Conservation (phyloP, 2,113 vertebrate species). For the Ceyx margarethae region DNA sequence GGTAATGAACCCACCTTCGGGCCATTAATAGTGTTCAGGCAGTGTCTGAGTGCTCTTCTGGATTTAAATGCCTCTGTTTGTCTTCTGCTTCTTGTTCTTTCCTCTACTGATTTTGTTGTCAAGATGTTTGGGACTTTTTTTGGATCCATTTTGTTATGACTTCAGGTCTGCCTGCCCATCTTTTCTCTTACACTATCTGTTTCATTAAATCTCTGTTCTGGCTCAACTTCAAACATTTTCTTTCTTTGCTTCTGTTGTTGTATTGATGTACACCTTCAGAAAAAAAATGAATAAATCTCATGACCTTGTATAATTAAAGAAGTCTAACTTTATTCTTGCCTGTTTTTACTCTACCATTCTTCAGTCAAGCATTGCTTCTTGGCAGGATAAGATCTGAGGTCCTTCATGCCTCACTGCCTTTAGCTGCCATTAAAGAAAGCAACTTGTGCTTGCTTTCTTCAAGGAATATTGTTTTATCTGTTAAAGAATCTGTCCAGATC, state of each 20-base stretch:
- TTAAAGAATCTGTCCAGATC: neutral
- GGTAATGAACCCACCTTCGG: conserved; percentile 47
- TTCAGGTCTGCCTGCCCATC: neutral
- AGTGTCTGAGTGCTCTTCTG: neutral
- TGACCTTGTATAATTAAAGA: neutral
- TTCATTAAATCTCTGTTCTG: conserved; percentile 28
- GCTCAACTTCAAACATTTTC: conserved; percentile 2
- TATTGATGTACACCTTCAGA: neutral
- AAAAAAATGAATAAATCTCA: neutral
- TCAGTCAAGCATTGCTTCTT: neutral
- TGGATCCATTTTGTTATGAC: neutral
- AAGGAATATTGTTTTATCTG: neutral
- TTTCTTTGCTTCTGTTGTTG: neutral
- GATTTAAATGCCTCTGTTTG: conserved; percentile 16
- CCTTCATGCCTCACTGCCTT: neutral
- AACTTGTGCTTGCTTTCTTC: neutral
- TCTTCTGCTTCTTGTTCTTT: conserved; percentile 17
- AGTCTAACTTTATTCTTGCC: neutral
- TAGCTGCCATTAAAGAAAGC: neutral
- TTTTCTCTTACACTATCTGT: neutral
- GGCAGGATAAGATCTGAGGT: neutral
- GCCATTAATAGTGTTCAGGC: conserved; percentile 44
- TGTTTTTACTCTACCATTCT: neutral
- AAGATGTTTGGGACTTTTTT: neutral
- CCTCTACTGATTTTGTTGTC: neutral